phyloP scores from a whole-genome alignment of 2,113 vertebrate species.

The Pseudopipra pipra region DNA sequence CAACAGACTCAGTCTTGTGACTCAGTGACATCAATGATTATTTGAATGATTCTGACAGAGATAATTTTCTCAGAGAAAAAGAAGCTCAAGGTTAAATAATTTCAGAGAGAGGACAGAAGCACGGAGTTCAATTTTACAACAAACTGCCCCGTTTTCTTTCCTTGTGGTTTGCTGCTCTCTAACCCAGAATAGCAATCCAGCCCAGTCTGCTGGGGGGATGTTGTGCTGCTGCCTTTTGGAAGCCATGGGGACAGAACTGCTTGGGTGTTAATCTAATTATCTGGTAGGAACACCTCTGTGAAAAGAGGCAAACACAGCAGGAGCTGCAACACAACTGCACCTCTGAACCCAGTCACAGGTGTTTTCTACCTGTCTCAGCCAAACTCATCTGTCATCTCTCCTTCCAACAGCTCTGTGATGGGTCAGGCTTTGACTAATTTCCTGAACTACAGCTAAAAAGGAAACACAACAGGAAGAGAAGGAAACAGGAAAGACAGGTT shows the following conservation, averaged over 20 bases:
- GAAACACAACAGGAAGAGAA: not conserved
- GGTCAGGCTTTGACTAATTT: constrained; percentile 8
- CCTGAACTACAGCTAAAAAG: not conserved
- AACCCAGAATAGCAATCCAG: constrained; percentile 5
- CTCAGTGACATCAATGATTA: not conserved
- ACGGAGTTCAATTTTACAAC: not conserved
- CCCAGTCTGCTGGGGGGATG: not conserved
- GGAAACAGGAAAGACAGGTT: not conserved
- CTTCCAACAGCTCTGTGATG: not conserved
- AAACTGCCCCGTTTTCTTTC: not conserved
- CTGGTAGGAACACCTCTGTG: constrained; percentile 23
- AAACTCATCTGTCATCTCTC: not conserved
- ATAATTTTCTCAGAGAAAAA: not conserved
- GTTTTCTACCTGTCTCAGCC: not conserved
- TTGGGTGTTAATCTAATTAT: constrained; percentile 48
- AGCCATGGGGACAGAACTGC: not conserved
- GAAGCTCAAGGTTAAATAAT: constrained; percentile 1
- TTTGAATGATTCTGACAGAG: not conserved
- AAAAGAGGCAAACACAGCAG: constrained; percentile 16
- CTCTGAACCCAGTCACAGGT: not conserved
- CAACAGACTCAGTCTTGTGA: not conserved
- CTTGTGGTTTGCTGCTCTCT: constrained; percentile 16
- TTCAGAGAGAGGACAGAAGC: not conserved
- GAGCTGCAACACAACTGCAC: not conserved
- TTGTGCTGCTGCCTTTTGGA: constrained; percentile 1